phyloP scores from a whole-genome alignment of 1,140 invertebrate genomes.

The Cyclargus thomasi region DNA sequence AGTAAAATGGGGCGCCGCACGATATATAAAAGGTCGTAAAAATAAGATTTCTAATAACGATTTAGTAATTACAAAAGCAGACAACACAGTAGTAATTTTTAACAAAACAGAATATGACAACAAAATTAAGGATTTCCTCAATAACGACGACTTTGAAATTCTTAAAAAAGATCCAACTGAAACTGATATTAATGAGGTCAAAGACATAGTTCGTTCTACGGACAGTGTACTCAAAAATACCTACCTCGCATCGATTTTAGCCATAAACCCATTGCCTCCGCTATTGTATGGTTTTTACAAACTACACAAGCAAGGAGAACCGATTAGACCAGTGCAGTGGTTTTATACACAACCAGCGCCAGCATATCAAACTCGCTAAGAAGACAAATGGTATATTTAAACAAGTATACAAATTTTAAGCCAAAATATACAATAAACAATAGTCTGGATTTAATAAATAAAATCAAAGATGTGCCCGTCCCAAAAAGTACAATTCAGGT shows the following conservation, averaged over 20 bases:
- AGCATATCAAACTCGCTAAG: neutral
- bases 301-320: slow-evolving; percentile 1
- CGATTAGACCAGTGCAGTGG: neutral
- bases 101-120: neutral
- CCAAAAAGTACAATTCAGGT: neutral
- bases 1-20: too few relatives aligned
- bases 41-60: neutral
- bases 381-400: neutral
- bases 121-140: neutral
- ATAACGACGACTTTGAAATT: neutral
- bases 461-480: too few relatives aligned
- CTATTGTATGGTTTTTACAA: neutral
- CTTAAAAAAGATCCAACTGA: neutral
- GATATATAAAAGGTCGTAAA: too few relatives aligned
- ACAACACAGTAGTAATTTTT: neutral
- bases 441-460: too few relatives aligned
- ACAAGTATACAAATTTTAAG: neutral
- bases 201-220: neutral
- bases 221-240: neutral
- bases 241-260: too few relatives aligned
- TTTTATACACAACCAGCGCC: neutral
- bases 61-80: neutral
- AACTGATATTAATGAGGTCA: neutral
- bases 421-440: too few relatives aligned
- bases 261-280: too few relatives aligned